Conservation (phyloP, 1,140 invertebrate genomes). For the Scaptomyza graminum region DNA sequence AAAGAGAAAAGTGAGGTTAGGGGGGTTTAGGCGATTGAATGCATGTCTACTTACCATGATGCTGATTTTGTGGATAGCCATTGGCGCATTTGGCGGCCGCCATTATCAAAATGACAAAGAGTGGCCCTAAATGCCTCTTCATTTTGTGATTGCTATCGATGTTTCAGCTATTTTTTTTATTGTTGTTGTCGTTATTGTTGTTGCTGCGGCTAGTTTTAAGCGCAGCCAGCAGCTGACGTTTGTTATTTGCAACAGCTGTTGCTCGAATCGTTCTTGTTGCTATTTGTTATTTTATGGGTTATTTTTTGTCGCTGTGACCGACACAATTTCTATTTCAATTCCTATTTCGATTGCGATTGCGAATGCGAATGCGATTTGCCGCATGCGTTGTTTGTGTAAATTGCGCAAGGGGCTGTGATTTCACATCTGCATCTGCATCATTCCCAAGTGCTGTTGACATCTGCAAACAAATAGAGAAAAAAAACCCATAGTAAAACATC, state of each 20-base stretch:
- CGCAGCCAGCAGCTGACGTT: slow-evolving; percentile 35
- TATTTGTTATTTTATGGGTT: slow-evolving; percentile 47
- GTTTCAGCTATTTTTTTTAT: slow-evolving; percentile 13
- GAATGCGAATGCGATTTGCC: slow-evolving; percentile 34
- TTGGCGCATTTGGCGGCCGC: slow-evolving; percentile 68
- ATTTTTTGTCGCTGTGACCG: slow-evolving; percentile 53
- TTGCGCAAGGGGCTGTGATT: slow-evolving; percentile 70
- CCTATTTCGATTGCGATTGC: background rate
- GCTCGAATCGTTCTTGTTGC: slow-evolving; percentile 31
- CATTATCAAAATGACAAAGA: slow-evolving; percentile 78
- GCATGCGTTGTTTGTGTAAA: slow-evolving; percentile 67
- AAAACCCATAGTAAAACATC: slow-evolving; percentile 29
- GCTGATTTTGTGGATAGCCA: slow-evolving; percentile 63
- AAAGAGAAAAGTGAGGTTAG: background rate
- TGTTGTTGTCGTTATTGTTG: slow-evolving; percentile 13
- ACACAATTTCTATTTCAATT: slow-evolving; percentile 74
- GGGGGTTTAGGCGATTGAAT: slow-evolving; percentile 11
- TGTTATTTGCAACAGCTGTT: slow-evolving; percentile 56
- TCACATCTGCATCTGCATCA: slow-evolving; percentile 60
- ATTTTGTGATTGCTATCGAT: slow-evolving; percentile 43
- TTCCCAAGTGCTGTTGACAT: slow-evolving; percentile 69
- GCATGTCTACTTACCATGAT: slow-evolving; percentile 68
- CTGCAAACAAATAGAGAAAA: slow-evolving; percentile 58
- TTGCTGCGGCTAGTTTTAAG: slow-evolving; percentile 33
- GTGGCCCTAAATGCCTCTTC: slow-evolving; percentile 55